Evolutionary conservation across 2,113 vertebrate species (phyloP).

Genomic region (Thomomys bottae): DNA sequence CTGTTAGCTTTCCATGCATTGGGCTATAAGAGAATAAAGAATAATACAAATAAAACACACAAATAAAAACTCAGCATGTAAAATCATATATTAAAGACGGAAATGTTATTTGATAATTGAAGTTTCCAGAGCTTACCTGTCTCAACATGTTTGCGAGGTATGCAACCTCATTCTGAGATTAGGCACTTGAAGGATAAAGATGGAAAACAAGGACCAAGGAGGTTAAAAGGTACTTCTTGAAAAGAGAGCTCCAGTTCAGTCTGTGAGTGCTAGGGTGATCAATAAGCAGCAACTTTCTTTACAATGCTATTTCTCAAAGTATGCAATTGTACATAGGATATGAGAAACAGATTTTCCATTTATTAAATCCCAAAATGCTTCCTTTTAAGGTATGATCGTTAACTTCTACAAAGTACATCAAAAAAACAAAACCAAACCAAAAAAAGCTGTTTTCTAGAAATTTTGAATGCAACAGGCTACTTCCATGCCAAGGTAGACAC

Average conservation of each 20-base stretch:
- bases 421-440: too few species aligned
- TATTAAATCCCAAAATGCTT: not conserved
- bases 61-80: constrained; percentile 13
- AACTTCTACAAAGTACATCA: not conserved
- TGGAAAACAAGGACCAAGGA: not conserved
- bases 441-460: not conserved
- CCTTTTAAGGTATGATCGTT: not conserved
- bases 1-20: constrained; percentile 96
- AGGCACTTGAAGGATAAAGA: constrained; percentile 35
- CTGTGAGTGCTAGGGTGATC: not conserved
- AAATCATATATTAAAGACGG: constrained; percentile 31
- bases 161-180: constrained; percentile 4
- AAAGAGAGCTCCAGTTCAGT: constrained; percentile 17
- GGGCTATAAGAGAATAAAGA: constrained; percentile 86
- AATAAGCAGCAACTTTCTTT: constrained; percentile 19
- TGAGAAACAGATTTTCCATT: not conserved
- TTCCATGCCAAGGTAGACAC: not conserved
- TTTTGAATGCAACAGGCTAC: not conserved
- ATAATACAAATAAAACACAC: constrained; percentile 46
- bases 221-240: constrained; percentile 2
- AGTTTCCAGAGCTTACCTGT: constrained; percentile 19
- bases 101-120: not conserved
- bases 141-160: not conserved
- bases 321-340: not conserved
- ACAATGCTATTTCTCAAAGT: constrained; percentile 31